Evolutionary conservation across 1,140 invertebrate species (phyloP), one percentile per base, ranked within the genome.

Genomic region (Ectropis grisescens): DNA sequence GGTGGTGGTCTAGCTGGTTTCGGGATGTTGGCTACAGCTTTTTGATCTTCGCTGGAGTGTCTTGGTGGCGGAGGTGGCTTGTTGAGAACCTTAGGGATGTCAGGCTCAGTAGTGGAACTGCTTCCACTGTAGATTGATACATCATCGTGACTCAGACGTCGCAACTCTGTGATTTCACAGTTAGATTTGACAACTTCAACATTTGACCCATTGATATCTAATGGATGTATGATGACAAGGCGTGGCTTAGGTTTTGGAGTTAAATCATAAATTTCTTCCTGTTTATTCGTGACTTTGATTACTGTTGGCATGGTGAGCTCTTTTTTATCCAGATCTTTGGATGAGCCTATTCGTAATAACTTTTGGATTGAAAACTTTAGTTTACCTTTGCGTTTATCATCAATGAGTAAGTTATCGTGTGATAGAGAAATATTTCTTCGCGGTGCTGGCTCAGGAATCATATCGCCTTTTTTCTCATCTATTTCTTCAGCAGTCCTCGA

Each of bases 161-260:
- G 78, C 9, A 83, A 64, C 22, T 66, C 75, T 10, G 64, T 72
- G 22, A 68, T 56, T 42, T 84, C 75, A 37, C 78, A 74, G 51
- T 87, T 86, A 27, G 85, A 85, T 51, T 88, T 87, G 23, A 93
- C 84, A 1, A 93, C 91, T 58, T 94, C 90, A 0, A 93, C 91
- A 11, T 82, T 89, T 1, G 89, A 88, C 7, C 90, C 90, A 67
- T 94, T 93, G 10, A 95, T 83, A 49, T 96, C 93, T 32, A 92
- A 80, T 8, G 93, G 93, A 85, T 96, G 93, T 44, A 95, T 93
- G 29, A 96, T 96, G 26, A 94, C 91, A 6, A 93, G 76, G 11
- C 91, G 83, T 0, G 90, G 89, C 56, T 91, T 90, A 0, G 86
- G 85, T 53, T 79, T 78, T 7, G 76, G 82, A 23, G 78, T 70